Evolutionary conservation across 2,888 invertebrate species (phyloP).

Genomic region (Drosophila antonietae): DNA sequence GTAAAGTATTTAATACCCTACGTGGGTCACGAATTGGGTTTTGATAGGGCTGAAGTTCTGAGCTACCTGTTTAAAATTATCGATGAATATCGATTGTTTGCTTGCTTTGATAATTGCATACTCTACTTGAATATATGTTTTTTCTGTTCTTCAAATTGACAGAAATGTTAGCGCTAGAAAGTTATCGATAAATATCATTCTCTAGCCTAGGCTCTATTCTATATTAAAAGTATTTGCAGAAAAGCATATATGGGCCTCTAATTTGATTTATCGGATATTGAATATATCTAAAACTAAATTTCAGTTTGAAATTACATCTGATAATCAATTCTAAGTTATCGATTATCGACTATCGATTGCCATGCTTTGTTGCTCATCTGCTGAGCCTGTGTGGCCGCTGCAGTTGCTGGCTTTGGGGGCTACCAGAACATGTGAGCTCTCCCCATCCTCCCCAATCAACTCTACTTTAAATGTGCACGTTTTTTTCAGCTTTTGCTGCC

Average conservation of each 20-base stretch:
- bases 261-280: too few relatives aligned
- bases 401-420: conserved; percentile 11
- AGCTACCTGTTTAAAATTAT: neutral
- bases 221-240: too few relatives aligned
- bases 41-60: too few relatives aligned
- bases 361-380: conserved; percentile 20
- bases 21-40: neutral
- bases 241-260: too few relatives aligned
- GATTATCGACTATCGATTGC: neutral
- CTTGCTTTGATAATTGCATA: too few relatives aligned
- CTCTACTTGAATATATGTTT: too few relatives aligned
- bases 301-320: neutral
- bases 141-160: too few relatives aligned
- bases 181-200: too few relatives aligned
- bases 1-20: conserved; percentile 30
- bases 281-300: neutral
- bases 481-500: conserved; percentile 33
- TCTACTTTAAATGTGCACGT: conserved; percentile 70
- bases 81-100: neutral
- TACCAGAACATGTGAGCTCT: conserved; percentile 45
- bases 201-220: too few relatives aligned
- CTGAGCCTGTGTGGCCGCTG: conserved; percentile 4
- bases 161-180: too few relatives aligned
- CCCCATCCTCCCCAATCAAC: conserved; percentile 64
- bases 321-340: neutral